Percentiles rank a stretch among this genome's conserved stretches.
phyloP scores from a whole-genome alignment of 1,140 invertebrate genomes.

The Archivesica marissinica region DNA sequence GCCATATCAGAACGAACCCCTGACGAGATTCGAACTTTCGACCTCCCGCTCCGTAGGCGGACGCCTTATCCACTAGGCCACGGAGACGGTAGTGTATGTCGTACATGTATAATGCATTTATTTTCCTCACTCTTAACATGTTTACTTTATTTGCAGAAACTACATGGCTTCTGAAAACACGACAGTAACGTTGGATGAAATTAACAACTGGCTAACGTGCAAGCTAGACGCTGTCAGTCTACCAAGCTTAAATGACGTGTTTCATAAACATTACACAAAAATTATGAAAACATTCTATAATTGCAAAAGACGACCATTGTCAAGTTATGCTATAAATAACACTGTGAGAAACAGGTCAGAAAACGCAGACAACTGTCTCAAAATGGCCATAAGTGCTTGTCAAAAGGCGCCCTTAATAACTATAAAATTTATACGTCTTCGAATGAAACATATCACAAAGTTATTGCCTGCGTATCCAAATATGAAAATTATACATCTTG shows the following conservation, averaged over 20 bases:
- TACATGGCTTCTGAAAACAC: not conserved
- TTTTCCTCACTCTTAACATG: not conserved
- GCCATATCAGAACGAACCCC: not conserved
- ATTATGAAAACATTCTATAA: slow-evolving; percentile 41
- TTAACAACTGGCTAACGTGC: slow-evolving; percentile 51
- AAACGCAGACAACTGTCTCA: slow-evolving; percentile 4
- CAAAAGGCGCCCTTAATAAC: not conserved
- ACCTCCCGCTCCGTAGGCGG: too few relatives aligned
- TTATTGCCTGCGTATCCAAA: slow-evolving; percentile 39
- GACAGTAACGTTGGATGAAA: slow-evolving; percentile 16
- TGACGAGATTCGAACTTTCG: not conserved
- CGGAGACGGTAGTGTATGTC: not conserved
- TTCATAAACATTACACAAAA: slow-evolving; percentile 50
- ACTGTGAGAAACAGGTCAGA: not conserved
- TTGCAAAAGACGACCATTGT: not conserved
- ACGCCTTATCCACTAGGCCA: too few relatives aligned
- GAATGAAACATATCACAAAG: not conserved
- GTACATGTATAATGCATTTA: not conserved
- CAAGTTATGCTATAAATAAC: not conserved
- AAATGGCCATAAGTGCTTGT: not conserved
- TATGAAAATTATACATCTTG: slow-evolving; percentile 47
- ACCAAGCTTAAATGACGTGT: not conserved
- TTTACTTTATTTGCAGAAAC: slow-evolving; percentile 16
- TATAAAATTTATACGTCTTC: slow-evolving; percentile 37
- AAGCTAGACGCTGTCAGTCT: slow-evolving; percentile 9